A percentile compares a stretch with the other conserved stretches of the same genome.
phyloP scores from a whole-genome alignment of 2,888 invertebrate species.

The Netelia melanura region DNA sequence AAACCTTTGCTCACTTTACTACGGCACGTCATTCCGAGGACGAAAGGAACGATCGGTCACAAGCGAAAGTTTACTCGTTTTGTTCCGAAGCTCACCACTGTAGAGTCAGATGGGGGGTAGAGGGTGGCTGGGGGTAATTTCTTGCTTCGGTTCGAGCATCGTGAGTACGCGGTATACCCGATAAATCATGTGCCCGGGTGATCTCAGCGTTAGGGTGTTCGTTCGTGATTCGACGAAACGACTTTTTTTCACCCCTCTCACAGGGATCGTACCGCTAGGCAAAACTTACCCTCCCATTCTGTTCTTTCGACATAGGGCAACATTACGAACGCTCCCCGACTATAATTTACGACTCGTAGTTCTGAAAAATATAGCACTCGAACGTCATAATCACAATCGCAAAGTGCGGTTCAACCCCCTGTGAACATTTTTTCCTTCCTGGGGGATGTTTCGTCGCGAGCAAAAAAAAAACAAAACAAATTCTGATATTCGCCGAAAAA shows the following conservation, averaged over 20 bases:
- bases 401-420: background rate
- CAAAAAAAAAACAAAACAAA: background rate
- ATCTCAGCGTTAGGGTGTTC: slow-evolving; percentile 71
- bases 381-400: background rate
- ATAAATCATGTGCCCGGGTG: slow-evolving; percentile 78
- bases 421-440: background rate
- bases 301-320: background rate
- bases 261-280: slow-evolving; percentile 18
- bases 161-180: slow-evolving; percentile 69
- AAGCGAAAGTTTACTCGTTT: slow-evolving; percentile 39
- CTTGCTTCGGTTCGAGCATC: slow-evolving; percentile 72
- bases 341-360: slow-evolving; percentile 33
- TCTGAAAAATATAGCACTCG: background rate
- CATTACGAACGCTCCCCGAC: slow-evolving; percentile 4
- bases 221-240: slow-evolving; percentile 75
- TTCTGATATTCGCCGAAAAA: background rate
- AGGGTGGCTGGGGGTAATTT: slow-evolving; percentile 75
- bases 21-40: background rate
- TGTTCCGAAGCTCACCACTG: background rate
- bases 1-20: slow-evolving; percentile 47
- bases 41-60: slow-evolving; percentile 36
- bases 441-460: too few relatives aligned
- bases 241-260: slow-evolving; percentile 66
- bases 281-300: slow-evolving; percentile 31
- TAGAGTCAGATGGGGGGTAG: background rate